Evolutionary conservation across 2,888 invertebrate species (phyloP).

Genomic region (Phaonia tiefii): DNA sequence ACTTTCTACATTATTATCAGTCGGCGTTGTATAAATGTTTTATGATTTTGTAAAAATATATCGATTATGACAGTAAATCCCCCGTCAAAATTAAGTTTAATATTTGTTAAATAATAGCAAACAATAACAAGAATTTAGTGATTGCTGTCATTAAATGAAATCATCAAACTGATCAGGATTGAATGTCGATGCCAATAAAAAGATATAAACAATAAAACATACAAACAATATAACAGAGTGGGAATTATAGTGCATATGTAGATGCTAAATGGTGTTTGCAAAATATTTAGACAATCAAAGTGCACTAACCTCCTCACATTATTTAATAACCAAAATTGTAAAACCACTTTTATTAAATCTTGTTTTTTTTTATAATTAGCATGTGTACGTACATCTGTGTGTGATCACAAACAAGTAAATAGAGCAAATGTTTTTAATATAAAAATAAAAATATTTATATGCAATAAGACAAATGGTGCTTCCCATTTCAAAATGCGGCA

Average conservation of each 20-base stretch:
- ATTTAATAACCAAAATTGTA: background rate
- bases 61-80: conserved; percentile 12
- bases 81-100: background rate
- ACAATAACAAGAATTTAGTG: background rate
- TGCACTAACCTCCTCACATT: background rate
- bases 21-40: background rate
- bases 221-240: background rate
- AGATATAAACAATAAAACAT: background rate
- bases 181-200: background rate
- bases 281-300: background rate
- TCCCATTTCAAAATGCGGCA: background rate
- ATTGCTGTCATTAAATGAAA: background rate
- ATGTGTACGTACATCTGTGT: too few species aligned
- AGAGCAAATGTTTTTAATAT: too few species aligned
- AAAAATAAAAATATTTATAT: too few species aligned
- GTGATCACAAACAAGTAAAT: too few species aligned
- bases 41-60: conserved; percentile 1
- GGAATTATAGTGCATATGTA: background rate
- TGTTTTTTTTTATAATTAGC: too few species aligned
- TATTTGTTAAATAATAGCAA: conserved; percentile 1
- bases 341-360: background rate
- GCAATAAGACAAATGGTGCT: background rate
- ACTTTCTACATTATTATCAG: background rate
- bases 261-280: too few species aligned
- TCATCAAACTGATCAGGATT: background rate